Base-by-base conservation (phyloP, 1,140 invertebrate genomes). In the Plectus sambesii region DNA sequence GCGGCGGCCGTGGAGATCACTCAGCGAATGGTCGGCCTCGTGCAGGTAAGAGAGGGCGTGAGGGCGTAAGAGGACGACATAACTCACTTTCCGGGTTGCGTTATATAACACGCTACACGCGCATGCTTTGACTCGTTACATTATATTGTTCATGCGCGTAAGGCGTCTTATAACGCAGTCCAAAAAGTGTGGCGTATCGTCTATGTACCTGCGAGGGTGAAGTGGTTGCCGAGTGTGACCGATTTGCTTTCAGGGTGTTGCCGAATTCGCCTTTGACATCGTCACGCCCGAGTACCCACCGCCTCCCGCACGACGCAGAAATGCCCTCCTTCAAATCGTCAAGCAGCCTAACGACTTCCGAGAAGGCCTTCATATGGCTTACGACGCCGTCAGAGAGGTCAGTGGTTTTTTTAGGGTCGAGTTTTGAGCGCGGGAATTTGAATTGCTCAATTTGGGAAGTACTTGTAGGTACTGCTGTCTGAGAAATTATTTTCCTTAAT, bases 1-100 rank as follows among this genome's bases (percentile, higher is more conserved):
- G 82, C 93, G 75, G 90, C 92, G 20, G 81, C 85, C 19, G 73
- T 98, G n/a, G 92, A 97, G 73, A 76, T 97, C 39, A 89, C 86
- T 1, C 82, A 84, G 22, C 75, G 84, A 52, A 71, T 90, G 9
- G 81, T 93, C 37, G 78, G 86, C 48, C 79, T 85, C 19, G 80
- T 93, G 67, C 86, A 90, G 73, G 80, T 81, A 69, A 54, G 53
- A 55, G 51, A 17, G 36, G 42, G 6, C 0, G 29, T 47, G 33
- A 24, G 41, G n/a, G n/a, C n/a, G n/a, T n/a, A n/a, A n/a, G n/a
- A n/a, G n/a, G n/a, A n/a, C n/a, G n/a, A n/a, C n/a, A n/a, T n/a
- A n/a, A n/a, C n/a, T n/a, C n/a, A n/a, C n/a, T n/a, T n/a, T n/a
- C n/a, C n/a, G n/a, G n/a, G n/a, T n/a, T n/a, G n/a, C n/a, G n/a